phyloP scores from a whole-genome alignment of 2,888 invertebrate species.

The Aplocera efformata region DNA sequence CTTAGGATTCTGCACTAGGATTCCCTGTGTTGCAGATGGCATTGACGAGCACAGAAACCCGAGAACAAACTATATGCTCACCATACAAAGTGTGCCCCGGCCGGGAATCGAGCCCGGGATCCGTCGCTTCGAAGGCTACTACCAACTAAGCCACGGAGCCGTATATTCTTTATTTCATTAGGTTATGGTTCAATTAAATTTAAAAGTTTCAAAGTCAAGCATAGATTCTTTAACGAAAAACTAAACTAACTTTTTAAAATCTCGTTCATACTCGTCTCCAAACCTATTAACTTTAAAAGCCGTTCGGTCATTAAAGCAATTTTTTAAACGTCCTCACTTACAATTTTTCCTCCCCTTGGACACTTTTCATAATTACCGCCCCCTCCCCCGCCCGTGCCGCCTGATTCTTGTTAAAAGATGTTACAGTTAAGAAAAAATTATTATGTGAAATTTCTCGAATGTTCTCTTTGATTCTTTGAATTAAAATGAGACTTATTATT shows the following conservation, averaged over 20 bases:
- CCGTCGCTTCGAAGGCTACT: too few species aligned
- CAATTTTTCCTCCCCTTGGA: conserved; percentile 67
- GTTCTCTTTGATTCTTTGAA: conserved; percentile 23
- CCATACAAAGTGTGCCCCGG: too few species aligned
- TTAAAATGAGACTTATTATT: conserved; percentile 15
- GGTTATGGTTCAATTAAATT: too few species aligned
- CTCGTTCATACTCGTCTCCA: conserved; percentile 37
- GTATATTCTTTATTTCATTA: too few species aligned
- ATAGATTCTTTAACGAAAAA: too few species aligned
- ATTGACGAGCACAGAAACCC: too few species aligned
- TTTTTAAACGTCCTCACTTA: conserved; percentile 67
- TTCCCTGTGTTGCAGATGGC: too few species aligned
- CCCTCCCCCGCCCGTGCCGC: conserved; percentile 40
- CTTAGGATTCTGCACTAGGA: too few species aligned
- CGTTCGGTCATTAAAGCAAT: conserved; percentile 70
- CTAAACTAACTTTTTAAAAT: too few species aligned
- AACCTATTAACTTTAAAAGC: conserved; percentile 77
- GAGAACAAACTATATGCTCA: too few species aligned
- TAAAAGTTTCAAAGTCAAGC: conserved; percentile 18
- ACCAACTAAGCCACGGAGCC: too few species aligned
- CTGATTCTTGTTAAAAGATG: conserved; percentile 67
- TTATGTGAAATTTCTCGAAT: conserved; percentile 13
- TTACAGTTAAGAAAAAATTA: conserved; percentile 58
- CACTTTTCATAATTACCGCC: conserved; percentile 78
- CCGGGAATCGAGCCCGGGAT: too few species aligned